These are phyloP conservation scores for Petrocephalus microphthalmus DNA, from an alignment of 2,113 vertebrate species.

Conservation along the genomic window DNA sequence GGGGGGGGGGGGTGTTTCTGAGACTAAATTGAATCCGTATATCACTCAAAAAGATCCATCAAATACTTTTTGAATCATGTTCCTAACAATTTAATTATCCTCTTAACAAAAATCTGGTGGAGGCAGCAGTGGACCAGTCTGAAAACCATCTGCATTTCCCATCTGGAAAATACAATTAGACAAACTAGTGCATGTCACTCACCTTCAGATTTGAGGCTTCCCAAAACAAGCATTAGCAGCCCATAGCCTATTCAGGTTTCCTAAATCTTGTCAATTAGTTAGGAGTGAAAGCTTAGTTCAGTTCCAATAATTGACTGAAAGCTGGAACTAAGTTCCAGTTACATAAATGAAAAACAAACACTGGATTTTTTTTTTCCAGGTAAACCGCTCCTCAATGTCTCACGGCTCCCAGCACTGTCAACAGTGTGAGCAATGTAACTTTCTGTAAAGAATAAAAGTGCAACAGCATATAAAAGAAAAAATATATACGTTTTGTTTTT, in stretches of 20 bases:
- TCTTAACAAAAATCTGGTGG: neutral
- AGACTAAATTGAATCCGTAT: no score
- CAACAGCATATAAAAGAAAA: neutral
- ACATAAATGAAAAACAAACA: neutral
- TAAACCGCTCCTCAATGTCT: neutral
- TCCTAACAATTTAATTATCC: no score
- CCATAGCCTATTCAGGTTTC: neutral
- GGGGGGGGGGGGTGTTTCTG: neutral
- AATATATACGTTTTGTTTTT: constrained; percentile 6
- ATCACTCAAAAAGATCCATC: neutral
- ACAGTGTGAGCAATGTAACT: neutral
- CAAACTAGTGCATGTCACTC: neutral
- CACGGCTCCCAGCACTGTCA: neutral
- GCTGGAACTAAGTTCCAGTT: no score
- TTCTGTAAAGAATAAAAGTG: neutral
- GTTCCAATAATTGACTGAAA: neutral
- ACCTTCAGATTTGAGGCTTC: neutral
- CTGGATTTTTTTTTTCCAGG: neutral
- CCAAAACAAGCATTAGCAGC: neutral
- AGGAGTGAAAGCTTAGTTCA: neutral
- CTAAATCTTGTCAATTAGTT: neutral
- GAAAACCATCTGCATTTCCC: neutral
- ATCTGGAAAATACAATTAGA: neutral
- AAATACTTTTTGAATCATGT: no score
- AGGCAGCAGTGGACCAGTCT: neutral